phyloP scores from a whole-genome alignment of 1,140 invertebrate genomes.

The Teleogryllus occipitalis region DNA sequence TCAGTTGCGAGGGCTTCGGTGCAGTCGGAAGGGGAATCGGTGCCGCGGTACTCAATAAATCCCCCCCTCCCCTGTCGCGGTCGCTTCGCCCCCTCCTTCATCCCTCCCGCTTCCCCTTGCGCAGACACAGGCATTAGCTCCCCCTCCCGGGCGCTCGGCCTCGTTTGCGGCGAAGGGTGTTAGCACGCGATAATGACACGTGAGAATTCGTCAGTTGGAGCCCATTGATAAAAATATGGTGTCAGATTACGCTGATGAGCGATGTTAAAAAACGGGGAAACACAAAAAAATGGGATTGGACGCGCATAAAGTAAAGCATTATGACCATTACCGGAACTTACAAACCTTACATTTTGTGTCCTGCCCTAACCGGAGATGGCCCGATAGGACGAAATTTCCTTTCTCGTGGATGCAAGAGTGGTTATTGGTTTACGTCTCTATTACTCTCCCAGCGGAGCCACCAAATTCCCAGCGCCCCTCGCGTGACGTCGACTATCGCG shows the following conservation, averaged over 20 bases:
- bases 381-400: neutral
- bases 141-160: too few species aligned
- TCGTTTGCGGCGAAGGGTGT: neutral
- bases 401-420: neutral
- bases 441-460: neutral
- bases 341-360: neutral
- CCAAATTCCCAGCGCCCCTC: neutral
- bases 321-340: neutral
- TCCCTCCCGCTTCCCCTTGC: too few species aligned
- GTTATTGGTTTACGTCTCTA: neutral
- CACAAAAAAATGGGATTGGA: neutral
- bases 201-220: neutral
- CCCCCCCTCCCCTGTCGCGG: too few species aligned
- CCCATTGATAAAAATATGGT: conserved; percentile 1
- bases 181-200: neutral
- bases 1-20: too few species aligned
- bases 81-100: neutral
- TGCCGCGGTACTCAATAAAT: too few species aligned
- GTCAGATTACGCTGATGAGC: neutral
- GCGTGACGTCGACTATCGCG: neutral
- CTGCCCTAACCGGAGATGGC: neutral
- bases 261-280: neutral
- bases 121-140: neutral
- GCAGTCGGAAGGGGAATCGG: too few species aligned
- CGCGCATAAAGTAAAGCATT: neutral